Base-by-base conservation (phyloP, 1,140 invertebrate species). In the Uloborus diversus region DNA sequence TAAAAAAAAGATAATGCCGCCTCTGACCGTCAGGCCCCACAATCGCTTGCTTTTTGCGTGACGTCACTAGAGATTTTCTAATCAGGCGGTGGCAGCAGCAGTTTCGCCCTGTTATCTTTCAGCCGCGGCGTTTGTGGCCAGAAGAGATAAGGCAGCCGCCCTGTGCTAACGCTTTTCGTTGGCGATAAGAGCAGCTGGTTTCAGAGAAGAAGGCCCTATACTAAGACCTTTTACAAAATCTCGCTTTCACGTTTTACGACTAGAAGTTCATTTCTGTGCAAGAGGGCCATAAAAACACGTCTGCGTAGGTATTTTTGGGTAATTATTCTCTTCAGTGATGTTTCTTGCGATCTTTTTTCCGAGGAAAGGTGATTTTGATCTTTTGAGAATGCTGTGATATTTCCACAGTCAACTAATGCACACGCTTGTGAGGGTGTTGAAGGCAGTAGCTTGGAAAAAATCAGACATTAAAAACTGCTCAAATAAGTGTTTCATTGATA, bases 81-180 rank as follows among this genome's bases (percentile, higher is more conserved):
- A 53, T 69, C 66, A 23, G 66, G 30, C 66, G 51, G 66, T 69
- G 66, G 49, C 47, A 69, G 66, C 51, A 69, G 66, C 66, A 69
- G 66, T 69, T 42, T 0, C 2, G 37, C 17, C 37, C 37, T n/a
- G n/a, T n/a, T n/a, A n/a, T 9, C 17, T 69, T 56, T 69, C 66
- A 56, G 25, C 35, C 28, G 4, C 51, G 9, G 49, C 47, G 51
- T 69, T 69, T 69, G 66, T 69, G 66, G 66, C 27, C 66, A 30
- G 28, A 17, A n/a, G 66, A 4, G 32, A 37, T 47, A 47, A 69
- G 51, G 64, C 17, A 11, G 7, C 57, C 57, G 4, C 20, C 28
- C 1, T 56, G 9, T 20, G 51, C 51, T 5, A 13, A 56, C 7
- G 23, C 51, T 9, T 9, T 14, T 20, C 14, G 20, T 13, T 14